Evolutionary conservation across 2,797 vertebrate genomes (phyloP).

Genomic region (Zenarchopterus dispar): DNA sequence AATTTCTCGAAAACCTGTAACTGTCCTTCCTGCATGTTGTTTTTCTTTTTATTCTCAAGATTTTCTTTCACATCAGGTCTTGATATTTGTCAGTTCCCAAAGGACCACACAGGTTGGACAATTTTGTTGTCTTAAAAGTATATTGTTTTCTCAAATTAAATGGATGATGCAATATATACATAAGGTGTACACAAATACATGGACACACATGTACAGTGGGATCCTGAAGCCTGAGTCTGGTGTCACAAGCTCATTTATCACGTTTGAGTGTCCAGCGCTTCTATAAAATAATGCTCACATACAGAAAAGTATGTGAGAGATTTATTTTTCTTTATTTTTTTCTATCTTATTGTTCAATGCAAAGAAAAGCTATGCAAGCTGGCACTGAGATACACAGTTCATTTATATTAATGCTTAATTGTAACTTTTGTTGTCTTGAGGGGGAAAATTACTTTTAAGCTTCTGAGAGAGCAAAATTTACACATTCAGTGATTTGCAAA

Average conservation of each 20-base stretch:
- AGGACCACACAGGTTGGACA: not conserved
- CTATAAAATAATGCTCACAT: not conserved
- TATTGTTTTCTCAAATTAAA: conserved; percentile 25
- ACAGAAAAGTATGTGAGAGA: not conserved
- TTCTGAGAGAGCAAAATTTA: too few species aligned
- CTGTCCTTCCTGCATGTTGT: conserved; percentile 23
- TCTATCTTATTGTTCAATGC: not conserved
- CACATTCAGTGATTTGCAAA: too few species aligned
- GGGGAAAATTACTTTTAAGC: not conserved
- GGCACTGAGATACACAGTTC: not conserved
- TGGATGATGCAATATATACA: conserved; percentile 73
- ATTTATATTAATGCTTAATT: conserved; percentile 3
- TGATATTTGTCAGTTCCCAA: conserved; percentile 28
- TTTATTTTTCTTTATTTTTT: not conserved
- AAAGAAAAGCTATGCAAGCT: conserved; percentile 20
- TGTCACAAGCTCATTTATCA: conserved; percentile 1
- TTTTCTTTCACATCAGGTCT: not conserved
- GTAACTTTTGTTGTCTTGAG: conserved; percentile 6
- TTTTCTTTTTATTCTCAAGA: not conserved
- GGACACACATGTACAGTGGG: conserved; percentile 64
- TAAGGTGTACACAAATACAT: conserved; percentile 78
- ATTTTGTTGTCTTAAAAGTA: conserved; percentile 12
- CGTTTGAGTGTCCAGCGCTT: not conserved
- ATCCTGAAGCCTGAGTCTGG: conserved; percentile 41
- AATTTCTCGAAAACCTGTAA: conserved; percentile 5